Conservation (phyloP, 2,113 vertebrate genomes). For the Albula goreensis region DNA sequence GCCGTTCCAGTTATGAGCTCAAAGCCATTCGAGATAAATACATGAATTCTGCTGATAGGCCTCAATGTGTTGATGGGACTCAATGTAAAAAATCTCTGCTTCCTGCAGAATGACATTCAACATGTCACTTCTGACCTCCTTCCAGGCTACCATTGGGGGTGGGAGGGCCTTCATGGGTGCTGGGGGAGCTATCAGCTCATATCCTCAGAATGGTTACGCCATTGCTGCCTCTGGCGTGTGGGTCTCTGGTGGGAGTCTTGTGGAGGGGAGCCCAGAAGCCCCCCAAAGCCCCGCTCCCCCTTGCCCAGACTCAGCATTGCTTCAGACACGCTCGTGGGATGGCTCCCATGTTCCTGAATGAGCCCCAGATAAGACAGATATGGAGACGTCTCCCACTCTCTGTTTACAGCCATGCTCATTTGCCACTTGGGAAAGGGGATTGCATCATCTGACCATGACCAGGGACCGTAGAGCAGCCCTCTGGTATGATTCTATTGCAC, state of each 20-base stretch:
- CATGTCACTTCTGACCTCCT: slow-evolving; percentile 35
- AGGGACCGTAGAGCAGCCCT: background rate
- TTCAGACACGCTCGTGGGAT: background rate
- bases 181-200: slow-evolving; percentile 18
- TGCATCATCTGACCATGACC: background rate
- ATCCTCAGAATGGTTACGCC: background rate
- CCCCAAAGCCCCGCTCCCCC: background rate
- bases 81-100: slow-evolving; percentile 36
- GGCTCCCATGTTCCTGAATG: background rate
- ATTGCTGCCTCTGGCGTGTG: background rate
- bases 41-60: slow-evolving; percentile 79
- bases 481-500: background rate
- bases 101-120: slow-evolving; percentile 39
- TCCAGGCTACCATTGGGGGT: background rate
- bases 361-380: slow-evolving; percentile 9
- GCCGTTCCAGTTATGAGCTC: slow-evolving; percentile 83
- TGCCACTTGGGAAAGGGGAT: background rate
- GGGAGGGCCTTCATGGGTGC: no score
- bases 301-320: background rate
- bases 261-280: background rate
- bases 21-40: slow-evolving; percentile 84
- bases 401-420: background rate
- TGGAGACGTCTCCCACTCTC: background rate
- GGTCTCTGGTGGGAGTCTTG: slow-evolving; percentile 16
- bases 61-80: slow-evolving; percentile 78